Percentiles rank a stretch among this genome's conserved stretches.
Conservation (phyloP, 2,113 vertebrate species). For the Zingel zingel region DNA sequence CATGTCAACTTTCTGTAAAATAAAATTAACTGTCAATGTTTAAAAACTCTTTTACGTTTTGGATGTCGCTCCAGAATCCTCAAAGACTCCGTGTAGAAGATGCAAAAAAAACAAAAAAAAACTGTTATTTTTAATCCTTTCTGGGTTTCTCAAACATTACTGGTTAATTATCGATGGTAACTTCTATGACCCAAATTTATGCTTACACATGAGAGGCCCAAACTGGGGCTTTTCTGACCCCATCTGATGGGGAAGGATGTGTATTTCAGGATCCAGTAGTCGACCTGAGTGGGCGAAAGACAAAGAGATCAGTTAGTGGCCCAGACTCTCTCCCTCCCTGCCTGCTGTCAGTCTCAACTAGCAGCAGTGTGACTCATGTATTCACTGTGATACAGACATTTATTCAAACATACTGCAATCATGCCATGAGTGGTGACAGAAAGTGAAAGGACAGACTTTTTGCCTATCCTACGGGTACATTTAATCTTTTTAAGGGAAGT, state of each 20-base stretch:
- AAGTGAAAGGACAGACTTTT: neutral
- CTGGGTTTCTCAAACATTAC: neutral
- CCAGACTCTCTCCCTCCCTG: neutral
- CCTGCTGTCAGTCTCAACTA: slow-evolving; percentile 18
- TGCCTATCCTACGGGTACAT: too few relatives aligned
- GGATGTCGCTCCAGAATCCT: neutral
- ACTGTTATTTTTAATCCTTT: neutral
- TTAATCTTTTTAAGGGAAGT: neutral
- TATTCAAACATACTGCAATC: slow-evolving; percentile 4
- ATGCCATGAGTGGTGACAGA: neutral
- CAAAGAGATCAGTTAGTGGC: neutral
- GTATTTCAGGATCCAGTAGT: neutral
- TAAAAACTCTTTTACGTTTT: neutral
- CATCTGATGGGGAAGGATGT: neutral
- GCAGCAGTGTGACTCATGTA: slow-evolving; percentile 27
- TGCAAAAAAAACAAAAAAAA: too few relatives aligned
- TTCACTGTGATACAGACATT: slow-evolving; percentile 7
- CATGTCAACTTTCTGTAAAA: neutral
- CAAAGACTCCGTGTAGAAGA: neutral
- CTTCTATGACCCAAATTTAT: neutral
- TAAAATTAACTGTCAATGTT: neutral
- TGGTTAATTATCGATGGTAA: neutral
- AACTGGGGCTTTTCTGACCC: neutral
- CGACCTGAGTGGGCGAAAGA: slow-evolving; percentile 19
- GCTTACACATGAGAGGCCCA: neutral